Conservation (phyloP, 2,888 invertebrate genomes). For the Acleris laterana region DNA sequence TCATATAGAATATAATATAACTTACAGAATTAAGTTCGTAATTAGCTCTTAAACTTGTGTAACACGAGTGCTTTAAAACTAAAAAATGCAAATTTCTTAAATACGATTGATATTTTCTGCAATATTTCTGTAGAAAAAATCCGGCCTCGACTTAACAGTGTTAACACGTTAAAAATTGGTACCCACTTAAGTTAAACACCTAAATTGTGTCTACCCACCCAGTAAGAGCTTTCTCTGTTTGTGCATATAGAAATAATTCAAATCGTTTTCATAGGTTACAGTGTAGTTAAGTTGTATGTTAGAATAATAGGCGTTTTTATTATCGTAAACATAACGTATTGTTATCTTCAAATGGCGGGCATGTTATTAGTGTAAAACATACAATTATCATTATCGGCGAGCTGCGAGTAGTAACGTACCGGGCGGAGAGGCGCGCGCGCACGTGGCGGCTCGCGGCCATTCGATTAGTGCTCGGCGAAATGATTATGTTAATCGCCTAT, state of each 20-base stretch:
- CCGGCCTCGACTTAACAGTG: too few relatives aligned
- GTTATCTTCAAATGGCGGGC: constrained; percentile 33
- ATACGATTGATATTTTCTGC: too few relatives aligned
- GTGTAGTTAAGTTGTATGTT: neutral
- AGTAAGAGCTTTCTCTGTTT: too few relatives aligned
- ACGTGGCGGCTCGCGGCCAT: constrained; percentile 56
- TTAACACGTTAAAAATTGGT: too few relatives aligned
- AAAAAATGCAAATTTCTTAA: too few relatives aligned
- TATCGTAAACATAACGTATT: constrained; percentile 23
- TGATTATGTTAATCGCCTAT: constrained; percentile 74
- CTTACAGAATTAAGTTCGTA: too few relatives aligned
- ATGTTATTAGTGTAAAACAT: constrained; percentile 36
- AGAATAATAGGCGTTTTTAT: neutral
- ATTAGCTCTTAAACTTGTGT: too few relatives aligned
- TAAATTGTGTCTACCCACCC: too few relatives aligned
- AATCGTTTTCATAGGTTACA: neutral
- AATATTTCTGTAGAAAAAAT: too few relatives aligned
- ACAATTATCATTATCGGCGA: constrained; percentile 34
- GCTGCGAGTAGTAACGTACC: constrained; percentile 4
- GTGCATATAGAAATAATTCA: neutral
- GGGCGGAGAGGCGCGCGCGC: constrained; percentile 30
- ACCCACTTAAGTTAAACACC: too few relatives aligned
- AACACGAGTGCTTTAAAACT: too few relatives aligned
- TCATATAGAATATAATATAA: too few relatives aligned
- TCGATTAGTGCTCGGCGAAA: constrained; percentile 68